Evolutionary conservation across 2,888 invertebrate species (phyloP).

Genomic region (Ecliptopera silaceata): DNA sequence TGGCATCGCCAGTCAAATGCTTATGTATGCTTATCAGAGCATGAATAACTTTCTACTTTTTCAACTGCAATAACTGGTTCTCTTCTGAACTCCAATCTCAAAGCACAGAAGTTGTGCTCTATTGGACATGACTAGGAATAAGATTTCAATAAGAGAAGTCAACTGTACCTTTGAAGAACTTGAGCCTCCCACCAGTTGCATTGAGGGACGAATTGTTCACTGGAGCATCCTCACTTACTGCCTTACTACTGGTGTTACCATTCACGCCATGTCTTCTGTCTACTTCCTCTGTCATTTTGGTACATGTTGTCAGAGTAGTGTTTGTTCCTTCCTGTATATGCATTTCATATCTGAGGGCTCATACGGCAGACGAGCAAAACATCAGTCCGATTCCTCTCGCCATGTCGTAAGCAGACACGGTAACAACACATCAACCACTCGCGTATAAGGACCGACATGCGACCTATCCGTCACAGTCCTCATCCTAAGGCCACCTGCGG

Average conservation of each 20-base stretch:
- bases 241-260: conserved; percentile 85
- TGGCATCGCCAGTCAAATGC: conserved; percentile 66
- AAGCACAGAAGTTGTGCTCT: conserved; percentile 16
- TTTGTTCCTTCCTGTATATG: conserved; percentile 85
- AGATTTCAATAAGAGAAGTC: conserved; percentile 39
- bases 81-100: conserved; percentile 28
- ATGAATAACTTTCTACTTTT: conserved; percentile 81
- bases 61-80: conserved; percentile 44
- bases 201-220: conserved; percentile 70
- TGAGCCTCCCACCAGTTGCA: conserved; percentile 88
- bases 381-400: conserved; percentile 73
- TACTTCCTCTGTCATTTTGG: conserved; percentile 85
- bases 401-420: conserved; percentile 69
- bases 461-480: conserved; percentile 75
- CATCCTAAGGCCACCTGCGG: conserved; percentile 81
- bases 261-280: conserved; percentile 89
- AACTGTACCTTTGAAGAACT: conserved; percentile 89
- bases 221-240: conserved; percentile 74
- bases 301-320: conserved; percentile 89
- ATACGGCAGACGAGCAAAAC: conserved; percentile 77
- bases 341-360: conserved; percentile 85
- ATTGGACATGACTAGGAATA: conserved; percentile 14
- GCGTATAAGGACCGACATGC: conserved; percentile 65
- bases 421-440: conserved; percentile 65
- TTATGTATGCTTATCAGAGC: conserved; percentile 77